phyloP scores from a whole-genome alignment of 2,113 vertebrate species.

The Hemichromis elongatus region DNA sequence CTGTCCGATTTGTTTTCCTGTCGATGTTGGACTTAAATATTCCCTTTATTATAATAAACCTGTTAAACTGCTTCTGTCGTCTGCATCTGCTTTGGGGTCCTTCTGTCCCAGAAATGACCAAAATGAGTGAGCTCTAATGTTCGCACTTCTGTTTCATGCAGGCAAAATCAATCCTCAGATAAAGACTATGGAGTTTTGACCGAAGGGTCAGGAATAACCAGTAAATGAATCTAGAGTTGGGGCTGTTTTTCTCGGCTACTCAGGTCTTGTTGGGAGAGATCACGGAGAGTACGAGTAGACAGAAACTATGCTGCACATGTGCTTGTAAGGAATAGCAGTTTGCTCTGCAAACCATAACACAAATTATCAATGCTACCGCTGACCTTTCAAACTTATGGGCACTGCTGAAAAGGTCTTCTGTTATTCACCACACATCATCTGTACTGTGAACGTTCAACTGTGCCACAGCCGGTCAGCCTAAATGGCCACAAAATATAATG shows the following conservation, averaged over 20 bases:
- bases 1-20: not conserved
- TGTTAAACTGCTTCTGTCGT: not conserved
- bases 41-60: not conserved
- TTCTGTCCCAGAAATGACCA: not conserved
- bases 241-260: not conserved
- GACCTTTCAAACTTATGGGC: conserved; percentile 11
- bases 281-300: not conserved
- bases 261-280: not conserved
- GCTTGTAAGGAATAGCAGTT: not conserved
- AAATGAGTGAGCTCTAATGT: not conserved
- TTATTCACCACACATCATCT: not conserved
- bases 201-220: not conserved
- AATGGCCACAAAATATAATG: conserved; percentile 16
- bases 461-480: conserved; percentile 18
- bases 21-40: not conserved
- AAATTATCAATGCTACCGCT: not conserved
- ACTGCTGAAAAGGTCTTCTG: not conserved
- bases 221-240: not conserved
- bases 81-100: not conserved
- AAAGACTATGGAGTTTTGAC: not conserved
- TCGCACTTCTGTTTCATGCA: not conserved
- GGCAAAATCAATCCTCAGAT: not conserved
- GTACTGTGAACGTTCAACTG: not conserved
- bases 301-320: not conserved
- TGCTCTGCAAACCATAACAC: not conserved